Conservation (phyloP, 2,797 vertebrate genomes). For the Glyptemys insculpta region DNA sequence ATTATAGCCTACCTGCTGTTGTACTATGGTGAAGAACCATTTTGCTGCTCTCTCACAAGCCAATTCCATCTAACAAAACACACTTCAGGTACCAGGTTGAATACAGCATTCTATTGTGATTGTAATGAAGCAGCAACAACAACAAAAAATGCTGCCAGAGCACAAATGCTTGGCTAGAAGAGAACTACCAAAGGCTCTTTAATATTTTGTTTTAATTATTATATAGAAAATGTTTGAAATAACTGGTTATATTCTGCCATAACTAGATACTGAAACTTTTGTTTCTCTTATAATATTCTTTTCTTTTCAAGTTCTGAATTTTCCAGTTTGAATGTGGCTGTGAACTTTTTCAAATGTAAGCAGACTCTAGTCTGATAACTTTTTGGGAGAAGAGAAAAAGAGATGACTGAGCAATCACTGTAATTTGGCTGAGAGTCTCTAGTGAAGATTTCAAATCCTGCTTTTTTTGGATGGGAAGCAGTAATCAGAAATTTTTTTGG, state of each 20-base stretch:
- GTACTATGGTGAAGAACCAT: not conserved
- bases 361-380: constrained; percentile 52
- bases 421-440: constrained; percentile 56
- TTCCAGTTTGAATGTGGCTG: constrained; percentile 34
- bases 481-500: constrained; percentile 28
- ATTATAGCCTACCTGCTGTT: not conserved
- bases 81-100: not conserved
- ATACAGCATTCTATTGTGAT: not conserved
- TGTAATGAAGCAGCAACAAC: not conserved
- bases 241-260: not conserved
- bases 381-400: constrained; percentile 54
- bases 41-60: not conserved
- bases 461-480: not conserved
- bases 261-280: constrained; percentile 9
- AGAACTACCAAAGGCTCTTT: not conserved
- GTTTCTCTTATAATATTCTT: constrained; percentile 13
- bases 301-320: constrained; percentile 25
- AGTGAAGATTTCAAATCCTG: constrained; percentile 49
- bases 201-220: not conserved
- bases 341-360: constrained; percentile 54
- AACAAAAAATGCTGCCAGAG: not conserved
- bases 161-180: not conserved
- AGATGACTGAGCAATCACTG: constrained; percentile 24
- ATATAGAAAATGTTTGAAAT: not conserved
- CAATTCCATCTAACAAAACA: not conserved